These are phyloP conservation scores for Pandemis heparana DNA, from an alignment of 2,888 invertebrate genomes.

Conservation along the genomic window DNA sequence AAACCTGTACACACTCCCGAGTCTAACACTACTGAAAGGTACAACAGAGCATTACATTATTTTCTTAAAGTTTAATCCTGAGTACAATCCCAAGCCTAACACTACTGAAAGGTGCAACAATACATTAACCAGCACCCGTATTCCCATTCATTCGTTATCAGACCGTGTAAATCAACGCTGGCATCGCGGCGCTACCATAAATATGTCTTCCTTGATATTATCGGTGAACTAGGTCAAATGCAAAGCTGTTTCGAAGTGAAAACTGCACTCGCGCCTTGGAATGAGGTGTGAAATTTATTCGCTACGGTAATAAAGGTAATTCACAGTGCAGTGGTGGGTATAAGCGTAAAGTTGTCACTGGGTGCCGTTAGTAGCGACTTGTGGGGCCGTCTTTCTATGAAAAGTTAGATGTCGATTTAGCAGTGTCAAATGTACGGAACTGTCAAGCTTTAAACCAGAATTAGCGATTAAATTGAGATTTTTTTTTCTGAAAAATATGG, in stretches of 20 bases:
- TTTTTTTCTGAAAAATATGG: too few relatives aligned
- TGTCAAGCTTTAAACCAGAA: too few relatives aligned
- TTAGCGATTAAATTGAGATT: too few relatives aligned
- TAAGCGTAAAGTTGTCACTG: background rate
- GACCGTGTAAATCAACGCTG: conserved; percentile 3
- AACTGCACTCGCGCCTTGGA: conserved; percentile 8
- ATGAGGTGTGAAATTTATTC: conserved; percentile 17
- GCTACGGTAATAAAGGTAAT: conserved; percentile 11
- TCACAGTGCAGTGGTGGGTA: background rate
- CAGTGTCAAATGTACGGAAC: too few relatives aligned
- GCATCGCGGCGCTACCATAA: conserved; percentile 2
- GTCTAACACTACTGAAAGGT: too few relatives aligned
- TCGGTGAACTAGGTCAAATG: conserved; percentile 17
- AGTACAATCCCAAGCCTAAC: background rate
- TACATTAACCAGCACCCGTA: background rate
- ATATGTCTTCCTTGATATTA: conserved; percentile 13
- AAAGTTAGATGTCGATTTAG: too few relatives aligned
- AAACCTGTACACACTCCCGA: too few relatives aligned
- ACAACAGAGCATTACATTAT: too few relatives aligned
- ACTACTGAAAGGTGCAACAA: background rate
- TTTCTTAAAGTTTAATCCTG: too few relatives aligned
- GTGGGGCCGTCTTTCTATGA: too few relatives aligned
- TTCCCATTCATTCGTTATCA: conserved; percentile 9
- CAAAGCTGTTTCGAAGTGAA: conserved; percentile 17
- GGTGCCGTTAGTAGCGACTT: background rate